A percentile compares a stretch with the other conserved stretches of the same genome.
phyloP scores from a whole-genome alignment of 2,113 vertebrate genomes.

The Pithys albifrons region DNA sequence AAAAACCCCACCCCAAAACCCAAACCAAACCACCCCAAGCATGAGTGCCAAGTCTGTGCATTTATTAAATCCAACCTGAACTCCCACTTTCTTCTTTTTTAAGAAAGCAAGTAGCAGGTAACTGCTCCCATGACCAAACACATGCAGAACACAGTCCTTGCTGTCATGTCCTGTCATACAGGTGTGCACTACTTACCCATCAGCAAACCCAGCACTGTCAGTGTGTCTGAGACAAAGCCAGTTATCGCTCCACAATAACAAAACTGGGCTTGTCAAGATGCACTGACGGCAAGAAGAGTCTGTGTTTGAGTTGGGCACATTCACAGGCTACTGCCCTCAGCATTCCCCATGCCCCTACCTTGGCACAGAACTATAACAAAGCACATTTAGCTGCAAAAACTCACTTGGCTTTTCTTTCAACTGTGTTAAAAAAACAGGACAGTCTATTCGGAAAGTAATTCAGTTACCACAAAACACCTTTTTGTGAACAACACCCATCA shows the following conservation, averaged over 20 bases:
- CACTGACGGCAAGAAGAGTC: not conserved
- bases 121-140: not conserved
- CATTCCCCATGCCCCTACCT: not conserved
- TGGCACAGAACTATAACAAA: not conserved
- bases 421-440: not conserved
- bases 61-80: not conserved
- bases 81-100: not conserved
- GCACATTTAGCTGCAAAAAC: not conserved
- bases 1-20: not conserved
- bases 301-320: not conserved
- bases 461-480: not conserved
- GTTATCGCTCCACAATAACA: not conserved
- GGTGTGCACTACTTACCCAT: not conserved
- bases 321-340: not conserved
- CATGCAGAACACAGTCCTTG: not conserved
- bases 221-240: slow-evolving; percentile 44
- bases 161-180: not conserved
- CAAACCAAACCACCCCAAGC: not conserved
- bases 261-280: slow-evolving; percentile 21
- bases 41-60: not conserved
- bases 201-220: not conserved
- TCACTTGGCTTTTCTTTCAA: not conserved
- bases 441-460: not conserved
- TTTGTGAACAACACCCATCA: not conserved
- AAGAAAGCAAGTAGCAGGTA: not conserved